Evolutionary conservation across 2,888 invertebrate genomes (phyloP), one percentile per base, ranked within the genome.

Genomic region (Lamellibrachia satsuma): DNA sequence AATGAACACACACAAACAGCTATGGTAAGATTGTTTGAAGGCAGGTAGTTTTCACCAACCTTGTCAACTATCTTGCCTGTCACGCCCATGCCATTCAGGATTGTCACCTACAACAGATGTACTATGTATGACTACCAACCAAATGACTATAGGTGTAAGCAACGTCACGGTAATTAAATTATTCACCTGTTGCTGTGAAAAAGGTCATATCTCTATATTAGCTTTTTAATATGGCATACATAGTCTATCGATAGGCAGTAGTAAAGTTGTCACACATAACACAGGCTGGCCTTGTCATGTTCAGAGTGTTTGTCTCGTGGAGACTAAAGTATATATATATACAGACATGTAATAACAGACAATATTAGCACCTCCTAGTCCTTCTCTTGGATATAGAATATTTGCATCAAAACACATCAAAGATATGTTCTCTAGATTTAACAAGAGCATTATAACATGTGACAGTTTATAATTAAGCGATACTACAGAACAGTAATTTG

Each of bases 81-180:
- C 0, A 99, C 99, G 8, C 98, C 98, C 96, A 99, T 97, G 2
- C 99, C 99, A 97, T 99, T 99, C 93, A 99, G 97, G 95, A 99
- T 98, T 0, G 99, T 99, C 0, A 99, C 95, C 96, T 96, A 93
- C 3, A 94, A 95, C 22, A 91, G 4, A 90, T 55, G 91, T 22
- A 75, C 15, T 75, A 75, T 2, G 6, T 22, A 15, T 75, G 22
- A 75, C 75, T n/a, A 75, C 22, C 22, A 60, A 60, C 60, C 15
- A 15, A 8, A 60, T 60, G 60, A 75, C 22, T 22, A 75, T 15
- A 75, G 55, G 9, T 9, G 90, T 1, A 90, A 22, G n/a, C 90
- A n/a, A 55, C 3, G 55, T 55, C 55, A 55, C 55, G 1, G 55
- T 55, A 7, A 55, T 55, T 55, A 55, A 55, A 55, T 55, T 1